phyloP scores from a whole-genome alignment of 2,888 invertebrate genomes.

The Cyaniris semiargus region DNA sequence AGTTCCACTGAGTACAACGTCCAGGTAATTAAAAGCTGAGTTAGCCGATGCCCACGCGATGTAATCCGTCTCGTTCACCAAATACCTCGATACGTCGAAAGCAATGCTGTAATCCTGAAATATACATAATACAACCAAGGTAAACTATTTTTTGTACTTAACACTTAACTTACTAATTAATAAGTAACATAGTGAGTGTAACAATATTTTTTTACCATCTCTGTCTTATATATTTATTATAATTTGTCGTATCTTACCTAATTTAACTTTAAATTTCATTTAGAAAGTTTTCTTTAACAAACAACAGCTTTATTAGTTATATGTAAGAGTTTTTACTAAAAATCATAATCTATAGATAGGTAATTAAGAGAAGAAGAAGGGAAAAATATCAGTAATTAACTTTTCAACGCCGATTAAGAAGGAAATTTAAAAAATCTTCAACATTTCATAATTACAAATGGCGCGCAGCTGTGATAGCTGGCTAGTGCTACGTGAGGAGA shows the following conservation, averaged over 20 bases:
- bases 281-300: too few species aligned
- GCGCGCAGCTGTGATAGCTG: conserved; percentile 5
- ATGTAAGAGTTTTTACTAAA: too few species aligned
- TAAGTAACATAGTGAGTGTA: too few species aligned
- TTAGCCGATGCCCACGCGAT: conserved; percentile 81
- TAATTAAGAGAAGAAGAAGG: too few species aligned
- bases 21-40: conserved; percentile 62
- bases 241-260: too few species aligned
- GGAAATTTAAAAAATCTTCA: background rate
- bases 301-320: too few species aligned
- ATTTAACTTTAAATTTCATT: too few species aligned
- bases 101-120: conserved; percentile 70
- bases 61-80: conserved; percentile 81
- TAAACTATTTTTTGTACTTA: background rate
- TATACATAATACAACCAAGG: conserved; percentile 29
- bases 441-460: background rate
- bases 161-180: too few species aligned
- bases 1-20: conserved; percentile 59
- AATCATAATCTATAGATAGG: too few species aligned
- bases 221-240: too few species aligned
- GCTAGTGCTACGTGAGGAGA: background rate
- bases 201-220: too few species aligned
- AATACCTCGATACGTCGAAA: conserved; percentile 80
- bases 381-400: background rate
- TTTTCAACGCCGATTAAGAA: background rate